A percentile compares a stretch with the other conserved stretches of the same genome.
Conservation (phyloP, 2,797 vertebrate genomes). For the Acanthornis magna region DNA sequence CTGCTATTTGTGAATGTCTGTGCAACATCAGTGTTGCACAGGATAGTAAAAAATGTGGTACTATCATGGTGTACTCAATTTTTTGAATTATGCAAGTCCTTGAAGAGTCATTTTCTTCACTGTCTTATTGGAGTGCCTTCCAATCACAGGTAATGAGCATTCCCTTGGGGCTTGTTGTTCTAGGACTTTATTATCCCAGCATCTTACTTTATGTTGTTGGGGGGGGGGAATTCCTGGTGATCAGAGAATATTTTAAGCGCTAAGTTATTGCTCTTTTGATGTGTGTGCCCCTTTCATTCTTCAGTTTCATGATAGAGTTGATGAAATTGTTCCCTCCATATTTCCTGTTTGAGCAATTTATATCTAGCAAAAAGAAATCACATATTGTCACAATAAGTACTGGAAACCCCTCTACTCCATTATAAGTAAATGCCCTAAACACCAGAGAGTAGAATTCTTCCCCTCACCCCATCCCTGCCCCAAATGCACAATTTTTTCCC, state of each 20-base stretch:
- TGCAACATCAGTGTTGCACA: neutral
- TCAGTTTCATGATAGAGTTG: neutral
- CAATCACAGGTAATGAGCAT: neutral
- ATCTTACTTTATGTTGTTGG: neutral
- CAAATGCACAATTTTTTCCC: neutral
- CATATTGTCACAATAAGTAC: neutral
- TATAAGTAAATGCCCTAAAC: neutral
- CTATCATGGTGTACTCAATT: neutral
- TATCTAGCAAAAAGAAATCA: neutral
- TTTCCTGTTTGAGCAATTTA: neutral
- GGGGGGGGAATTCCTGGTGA: neutral
- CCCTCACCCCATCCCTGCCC: too few species aligned
- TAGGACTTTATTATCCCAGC: neutral
- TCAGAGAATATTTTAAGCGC: neutral
- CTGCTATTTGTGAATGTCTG: neutral
- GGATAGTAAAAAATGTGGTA: neutral
- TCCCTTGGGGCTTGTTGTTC: neutral
- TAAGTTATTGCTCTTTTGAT: neutral
- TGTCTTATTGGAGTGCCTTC: neutral
- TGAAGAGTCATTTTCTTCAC: neutral
- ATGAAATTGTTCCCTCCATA: neutral
- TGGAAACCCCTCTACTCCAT: neutral
- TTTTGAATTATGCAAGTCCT: neutral
- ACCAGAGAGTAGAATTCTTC: neutral
- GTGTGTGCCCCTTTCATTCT: neutral